Evolutionary conservation across 2,888 invertebrate genomes (phyloP).

Genomic region (Zhuqinia jingwanae): DNA sequence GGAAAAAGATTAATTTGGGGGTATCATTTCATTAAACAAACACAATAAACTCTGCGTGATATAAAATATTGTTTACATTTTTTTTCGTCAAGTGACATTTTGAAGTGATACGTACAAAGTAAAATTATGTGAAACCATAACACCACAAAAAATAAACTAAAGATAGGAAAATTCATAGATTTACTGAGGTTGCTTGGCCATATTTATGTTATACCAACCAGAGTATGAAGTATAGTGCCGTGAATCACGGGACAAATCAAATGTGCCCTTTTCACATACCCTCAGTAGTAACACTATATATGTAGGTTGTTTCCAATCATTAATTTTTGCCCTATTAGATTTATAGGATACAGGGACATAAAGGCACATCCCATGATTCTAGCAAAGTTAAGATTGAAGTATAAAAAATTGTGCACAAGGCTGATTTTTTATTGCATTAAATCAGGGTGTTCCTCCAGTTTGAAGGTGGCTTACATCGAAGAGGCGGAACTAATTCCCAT

Average conservation of each 20-base stretch:
- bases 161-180: background rate
- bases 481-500: constrained; percentile 71
- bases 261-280: no score
- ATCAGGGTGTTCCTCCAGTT: constrained; percentile 36
- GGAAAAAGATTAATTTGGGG: constrained; percentile 26
- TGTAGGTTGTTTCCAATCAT: background rate
- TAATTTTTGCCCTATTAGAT: constrained; percentile 8
- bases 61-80: background rate
- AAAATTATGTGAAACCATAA: background rate
- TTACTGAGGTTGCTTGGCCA: background rate
- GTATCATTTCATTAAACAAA: constrained; percentile 50
- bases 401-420: no score
- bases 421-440: constrained; percentile 21
- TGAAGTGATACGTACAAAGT: background rate
- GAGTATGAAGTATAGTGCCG: background rate
- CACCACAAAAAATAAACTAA: background rate
- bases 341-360: background rate
- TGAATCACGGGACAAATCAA: no score
- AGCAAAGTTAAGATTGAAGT: constrained; percentile 4
- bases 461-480: constrained; percentile 63
- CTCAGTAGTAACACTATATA: no score
- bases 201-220: background rate
- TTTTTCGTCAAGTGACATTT: background rate
- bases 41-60: background rate
- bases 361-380: background rate